phyloP scores from a whole-genome alignment of 2,888 invertebrate genomes.

The Ennomos erosarius region DNA sequence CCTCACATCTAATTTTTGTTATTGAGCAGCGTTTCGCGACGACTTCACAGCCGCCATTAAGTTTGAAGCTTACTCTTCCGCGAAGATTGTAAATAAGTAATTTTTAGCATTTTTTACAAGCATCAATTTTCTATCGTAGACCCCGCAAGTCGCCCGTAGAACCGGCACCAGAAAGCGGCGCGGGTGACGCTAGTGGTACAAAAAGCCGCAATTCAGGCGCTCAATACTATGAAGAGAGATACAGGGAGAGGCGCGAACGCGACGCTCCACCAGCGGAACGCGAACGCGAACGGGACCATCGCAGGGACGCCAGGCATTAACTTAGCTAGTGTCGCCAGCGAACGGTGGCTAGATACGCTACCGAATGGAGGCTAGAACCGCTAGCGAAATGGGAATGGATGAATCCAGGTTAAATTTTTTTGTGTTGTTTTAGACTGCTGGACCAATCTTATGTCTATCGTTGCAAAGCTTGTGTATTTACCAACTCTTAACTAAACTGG shows the following conservation, averaged over 20 bases:
- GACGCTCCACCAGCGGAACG: slow-evolving; percentile 85
- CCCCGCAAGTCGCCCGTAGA: slow-evolving; percentile 87
- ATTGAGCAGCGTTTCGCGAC: too few relatives aligned
- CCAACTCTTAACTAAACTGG: too few relatives aligned
- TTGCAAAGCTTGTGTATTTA: too few relatives aligned
- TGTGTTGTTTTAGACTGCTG: too few relatives aligned
- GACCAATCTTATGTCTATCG: too few relatives aligned
- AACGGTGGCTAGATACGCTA: neutral
- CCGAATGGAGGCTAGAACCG: neutral
- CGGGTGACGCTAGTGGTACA: slow-evolving; percentile 72
- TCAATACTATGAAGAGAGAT: slow-evolving; percentile 95
- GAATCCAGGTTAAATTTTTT: too few relatives aligned
- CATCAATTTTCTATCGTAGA: slow-evolving; percentile 53
- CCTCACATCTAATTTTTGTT: too few relatives aligned
- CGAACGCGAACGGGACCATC: slow-evolving; percentile 74
- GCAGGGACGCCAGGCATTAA: slow-evolving; percentile 59
- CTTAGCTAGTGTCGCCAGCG: too few relatives aligned
- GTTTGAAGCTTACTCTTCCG: too few relatives aligned
- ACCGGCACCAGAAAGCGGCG: slow-evolving; percentile 75
- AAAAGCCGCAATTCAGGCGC: slow-evolving; percentile 85
- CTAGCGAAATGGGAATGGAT: too few relatives aligned
- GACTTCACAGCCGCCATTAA: too few relatives aligned
- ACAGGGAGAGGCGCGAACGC: slow-evolving; percentile 86
- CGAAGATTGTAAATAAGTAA: neutral
- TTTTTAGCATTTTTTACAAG: neutral